These are phyloP conservation scores for Champsocephalus gunnari DNA, from an alignment of 2,797 vertebrate genomes.

Conservation along the genomic window DNA sequence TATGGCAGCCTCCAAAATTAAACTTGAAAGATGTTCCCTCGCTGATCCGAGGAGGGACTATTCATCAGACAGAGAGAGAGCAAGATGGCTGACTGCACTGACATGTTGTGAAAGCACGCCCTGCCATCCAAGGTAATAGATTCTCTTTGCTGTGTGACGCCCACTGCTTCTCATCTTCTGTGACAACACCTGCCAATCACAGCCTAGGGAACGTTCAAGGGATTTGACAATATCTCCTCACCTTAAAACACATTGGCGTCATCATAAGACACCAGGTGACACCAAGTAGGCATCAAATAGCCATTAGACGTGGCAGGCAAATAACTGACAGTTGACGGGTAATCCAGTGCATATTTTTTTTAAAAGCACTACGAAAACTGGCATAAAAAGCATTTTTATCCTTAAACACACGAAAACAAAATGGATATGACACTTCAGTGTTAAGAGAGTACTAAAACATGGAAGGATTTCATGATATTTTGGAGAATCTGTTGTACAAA, in stretches of 20 bases:
- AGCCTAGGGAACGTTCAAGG: slow-evolving; percentile 69
- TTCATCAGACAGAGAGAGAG: slow-evolving; percentile 52
- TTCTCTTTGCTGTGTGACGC: slow-evolving; percentile 74
- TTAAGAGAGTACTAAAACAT: slow-evolving; percentile 30
- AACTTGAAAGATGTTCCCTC: slow-evolving; percentile 72
- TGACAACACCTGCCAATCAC: slow-evolving; percentile 77
- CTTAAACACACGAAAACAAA: slow-evolving; percentile 45
- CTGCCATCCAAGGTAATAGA: slow-evolving; percentile 74
- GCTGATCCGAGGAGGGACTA: slow-evolving; percentile 47
- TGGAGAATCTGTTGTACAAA: slow-evolving; percentile 27
- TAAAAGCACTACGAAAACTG: slow-evolving; percentile 42
- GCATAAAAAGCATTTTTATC: slow-evolving; percentile 38
- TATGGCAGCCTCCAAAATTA: slow-evolving; percentile 67
- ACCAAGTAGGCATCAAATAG: slow-evolving; percentile 71
- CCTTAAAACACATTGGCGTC: slow-evolving; percentile 77
- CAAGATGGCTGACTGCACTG: slow-evolving; percentile 79
- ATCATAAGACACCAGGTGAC: slow-evolving; percentile 55
- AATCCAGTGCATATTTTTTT: slow-evolving; percentile 30
- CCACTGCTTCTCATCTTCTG: slow-evolving; percentile 70
- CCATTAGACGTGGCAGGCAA: slow-evolving; percentile 61
- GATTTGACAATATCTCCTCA: slow-evolving; percentile 73
- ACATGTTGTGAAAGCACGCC: slow-evolving; percentile 70
- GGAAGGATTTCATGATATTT: slow-evolving; percentile 43
- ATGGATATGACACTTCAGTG: slow-evolving; percentile 67
- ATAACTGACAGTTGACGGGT: slow-evolving; percentile 59